Percentiles rank a stretch among this genome's conserved stretches.
Evolutionary conservation across 2,888 invertebrate genomes (phyloP).

Genomic region (Julus scanicus): DNA sequence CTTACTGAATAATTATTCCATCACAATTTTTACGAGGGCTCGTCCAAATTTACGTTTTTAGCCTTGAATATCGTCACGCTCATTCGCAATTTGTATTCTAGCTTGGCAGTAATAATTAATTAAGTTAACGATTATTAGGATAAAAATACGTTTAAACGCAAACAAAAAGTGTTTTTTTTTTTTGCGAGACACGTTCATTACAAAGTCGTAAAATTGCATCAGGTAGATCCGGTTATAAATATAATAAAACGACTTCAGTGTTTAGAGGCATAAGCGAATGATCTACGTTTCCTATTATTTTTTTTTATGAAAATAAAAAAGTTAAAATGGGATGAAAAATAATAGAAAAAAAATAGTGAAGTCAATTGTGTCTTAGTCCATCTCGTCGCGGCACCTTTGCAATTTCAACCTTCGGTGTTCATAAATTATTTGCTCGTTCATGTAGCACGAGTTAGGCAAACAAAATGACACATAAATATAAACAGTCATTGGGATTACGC

Average conservation of each 20-base stretch:
- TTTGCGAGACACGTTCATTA: conserved; percentile 12
- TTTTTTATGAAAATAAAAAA: neutral
- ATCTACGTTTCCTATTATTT: conserved; percentile 16
- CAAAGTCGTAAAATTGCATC: conserved; percentile 30
- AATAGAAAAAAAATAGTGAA: neutral
- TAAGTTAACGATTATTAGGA: conserved; percentile 13
- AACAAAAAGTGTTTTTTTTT: neutral
- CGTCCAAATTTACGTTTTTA: conserved; percentile 31
- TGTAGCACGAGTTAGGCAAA: conserved; percentile 46
- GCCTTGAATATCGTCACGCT: conserved; percentile 41
- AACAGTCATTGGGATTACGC: conserved; percentile 45
- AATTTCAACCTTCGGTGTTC: neutral
- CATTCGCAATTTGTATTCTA: conserved; percentile 20
- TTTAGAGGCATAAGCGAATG: neutral
- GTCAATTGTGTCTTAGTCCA: conserved; percentile 36
- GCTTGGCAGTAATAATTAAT: conserved; percentile 29
- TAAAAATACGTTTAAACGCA: neutral
- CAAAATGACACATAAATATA: conserved; percentile 52
- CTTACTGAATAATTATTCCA: neutral
- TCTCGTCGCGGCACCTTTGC: conserved; percentile 31
- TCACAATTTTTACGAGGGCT: conserved; percentile 8
- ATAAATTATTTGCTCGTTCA: conserved; percentile 37
- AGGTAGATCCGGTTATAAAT: conserved; percentile 30
- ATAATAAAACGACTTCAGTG: neutral
- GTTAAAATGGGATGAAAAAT: neutral